Base-by-base conservation (phyloP, 2,113 vertebrate genomes). In the Lucifuga dentata region DNA sequence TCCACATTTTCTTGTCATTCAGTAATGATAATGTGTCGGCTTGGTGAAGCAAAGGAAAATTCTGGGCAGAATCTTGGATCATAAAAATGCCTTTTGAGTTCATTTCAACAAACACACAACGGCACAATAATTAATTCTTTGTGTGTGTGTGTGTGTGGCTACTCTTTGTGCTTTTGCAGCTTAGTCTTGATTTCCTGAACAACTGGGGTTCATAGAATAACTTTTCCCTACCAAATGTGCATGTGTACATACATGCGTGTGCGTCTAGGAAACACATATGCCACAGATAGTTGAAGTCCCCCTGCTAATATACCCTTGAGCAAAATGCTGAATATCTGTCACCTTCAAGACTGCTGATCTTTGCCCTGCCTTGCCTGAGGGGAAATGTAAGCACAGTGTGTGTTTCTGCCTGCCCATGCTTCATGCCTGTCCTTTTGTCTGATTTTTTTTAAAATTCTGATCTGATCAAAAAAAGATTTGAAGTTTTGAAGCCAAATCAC, bases 211-310 rank as follows among this genome's bases (percentile, higher is more conserved):
- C n/a, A n/a, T n/a, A n/a, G n/a, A n/a, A n/a, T n/a, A n/a, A n/a
- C n/a, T n/a, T n/a, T n/a, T n/a, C n/a, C n/a, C n/a, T n/a, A n/a
- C n/a, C n/a, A n/a, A n/a, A n/a, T n/a, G n/a, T n/a, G n/a, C n/a
- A n/a, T n/a, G n/a, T n/a, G n/a, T n/a, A n/a, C n/a, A n/a, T n/a
- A n/a, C n/a, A n/a, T n/a, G n/a, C 35, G 36, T 13, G 26, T 68
- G 45, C 44, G 60, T 62, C 17, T 26, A 19, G 23, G 12, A 51
- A 33, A 49, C 44, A 40, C 49, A 35, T 41, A 40, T 5, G 57
- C 2, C 57, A 46, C 68, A 66, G 49, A 82, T 69, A 69, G 58
- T 13, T 61, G 70, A 78, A 78, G 76, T 48, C 35, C 57, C 15
- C 71, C 58, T 15, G 15, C 39, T 58, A 24, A 72, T n/a, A n/a